These are phyloP conservation scores for Propithecus coquereli DNA, from an alignment of 2,113 vertebrate genomes.

Conservation along the genomic window DNA sequence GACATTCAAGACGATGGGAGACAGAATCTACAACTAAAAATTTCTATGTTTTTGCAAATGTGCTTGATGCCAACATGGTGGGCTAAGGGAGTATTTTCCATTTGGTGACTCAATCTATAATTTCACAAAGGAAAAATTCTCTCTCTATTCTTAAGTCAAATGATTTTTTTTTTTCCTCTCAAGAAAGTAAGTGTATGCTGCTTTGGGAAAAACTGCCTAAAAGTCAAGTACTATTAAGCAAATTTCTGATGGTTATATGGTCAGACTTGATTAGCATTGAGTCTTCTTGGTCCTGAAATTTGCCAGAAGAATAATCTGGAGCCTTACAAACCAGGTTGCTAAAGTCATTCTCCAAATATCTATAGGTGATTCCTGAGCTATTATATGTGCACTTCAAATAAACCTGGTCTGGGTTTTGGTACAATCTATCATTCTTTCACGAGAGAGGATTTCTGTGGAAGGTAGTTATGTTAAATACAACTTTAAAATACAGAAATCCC, in stretches of 20 bases:
- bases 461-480: neutral
- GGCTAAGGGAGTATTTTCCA: neutral
- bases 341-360: neutral
- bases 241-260: neutral
- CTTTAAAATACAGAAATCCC: constrained; percentile 6
- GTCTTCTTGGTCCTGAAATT: neutral
- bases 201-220: neutral
- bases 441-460: neutral
- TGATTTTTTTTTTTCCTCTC: neutral
- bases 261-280: neutral
- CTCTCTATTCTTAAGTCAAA: neutral
- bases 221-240: neutral
- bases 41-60: neutral
- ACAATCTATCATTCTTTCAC: neutral
- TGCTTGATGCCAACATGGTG: neutral
- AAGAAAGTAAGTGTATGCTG: neutral
- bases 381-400: constrained; percentile 11
- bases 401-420: neutral
- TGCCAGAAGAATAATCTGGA: neutral
- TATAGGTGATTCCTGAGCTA: neutral
- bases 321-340: neutral
- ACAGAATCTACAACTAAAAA: neutral
- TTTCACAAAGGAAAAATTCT: constrained; percentile 31
- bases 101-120: neutral
- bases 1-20: neutral